phyloP scores from a whole-genome alignment of 2,888 invertebrate genomes.

The Carpatolechia fugitivella region DNA sequence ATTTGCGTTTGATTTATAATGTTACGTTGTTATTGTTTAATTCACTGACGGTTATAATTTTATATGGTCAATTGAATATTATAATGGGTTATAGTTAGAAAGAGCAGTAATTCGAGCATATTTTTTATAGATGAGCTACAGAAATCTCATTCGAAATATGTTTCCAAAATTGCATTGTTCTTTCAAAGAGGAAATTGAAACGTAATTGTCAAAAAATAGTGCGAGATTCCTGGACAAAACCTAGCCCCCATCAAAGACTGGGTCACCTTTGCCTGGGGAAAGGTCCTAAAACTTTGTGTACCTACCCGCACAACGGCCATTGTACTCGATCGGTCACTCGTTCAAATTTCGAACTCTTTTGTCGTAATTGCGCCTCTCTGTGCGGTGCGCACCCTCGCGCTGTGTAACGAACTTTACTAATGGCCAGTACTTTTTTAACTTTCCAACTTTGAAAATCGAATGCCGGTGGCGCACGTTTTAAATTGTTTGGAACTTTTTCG shows the following conservation, averaged over 20 bases:
- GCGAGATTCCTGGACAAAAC: neutral
- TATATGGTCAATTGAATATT: neutral
- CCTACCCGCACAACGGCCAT: conserved; percentile 26
- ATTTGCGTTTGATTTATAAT: conserved; percentile 7
- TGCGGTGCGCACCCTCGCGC: conserved; percentile 27
- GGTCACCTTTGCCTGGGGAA: neutral
- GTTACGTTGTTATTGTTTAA: conserved; percentile 1
- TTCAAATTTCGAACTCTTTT: conserved; percentile 42
- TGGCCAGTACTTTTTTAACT: conserved; percentile 28
- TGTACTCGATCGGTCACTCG: conserved; percentile 44
- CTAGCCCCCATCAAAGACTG: conserved; percentile 3
- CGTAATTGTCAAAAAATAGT: neutral
- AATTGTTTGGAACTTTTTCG: conserved; percentile 9
- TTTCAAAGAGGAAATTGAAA: neutral
- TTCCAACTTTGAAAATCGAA: conserved; percentile 25
- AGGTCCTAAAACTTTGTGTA: conserved; percentile 4
- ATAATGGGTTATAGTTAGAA: neutral
- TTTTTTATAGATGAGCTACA: no score
- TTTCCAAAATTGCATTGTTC: no score
- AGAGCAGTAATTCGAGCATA: no score
- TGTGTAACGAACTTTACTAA: conserved; percentile 45
- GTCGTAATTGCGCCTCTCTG: conserved; percentile 55
- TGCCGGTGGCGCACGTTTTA: conserved; percentile 3
- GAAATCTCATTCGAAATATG: no score
- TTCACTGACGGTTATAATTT: neutral